phyloP scores from a whole-genome alignment of 2,797 vertebrate species.

The Darevskia nairensis region DNA sequence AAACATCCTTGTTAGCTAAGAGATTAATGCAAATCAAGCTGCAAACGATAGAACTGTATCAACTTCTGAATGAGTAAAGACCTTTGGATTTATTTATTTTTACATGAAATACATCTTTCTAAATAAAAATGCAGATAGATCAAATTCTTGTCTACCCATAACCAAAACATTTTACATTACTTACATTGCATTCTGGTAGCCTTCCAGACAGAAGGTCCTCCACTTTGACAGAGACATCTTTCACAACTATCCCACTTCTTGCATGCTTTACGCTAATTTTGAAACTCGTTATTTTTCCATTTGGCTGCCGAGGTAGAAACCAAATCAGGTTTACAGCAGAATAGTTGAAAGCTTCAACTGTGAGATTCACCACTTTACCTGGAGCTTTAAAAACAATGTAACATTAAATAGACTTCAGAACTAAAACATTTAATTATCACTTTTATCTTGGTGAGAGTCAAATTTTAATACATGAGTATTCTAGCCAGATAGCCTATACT shows the following conservation, averaged over 20 bases:
- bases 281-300: constrained; percentile 96
- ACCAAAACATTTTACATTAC: constrained; percentile 52
- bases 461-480: background rate
- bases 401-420: background rate
- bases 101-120: background rate
- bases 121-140: background rate
- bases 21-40: background rate
- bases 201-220: constrained; percentile 90
- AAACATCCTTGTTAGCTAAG: no score
- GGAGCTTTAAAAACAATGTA: constrained; percentile 83
- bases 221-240: constrained; percentile 88
- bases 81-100: background rate
- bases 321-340: constrained; percentile 91
- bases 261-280: constrained; percentile 92
- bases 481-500: background rate
- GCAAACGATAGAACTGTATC: background rate
- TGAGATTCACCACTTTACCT: constrained; percentile 94
- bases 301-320: constrained; percentile 93
- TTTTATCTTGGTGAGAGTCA: background rate
- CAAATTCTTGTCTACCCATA: constrained; percentile 15
- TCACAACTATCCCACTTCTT: constrained; percentile 86
- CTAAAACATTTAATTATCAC: background rate
- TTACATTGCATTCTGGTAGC: constrained; percentile 94
- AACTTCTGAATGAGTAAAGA: background rate
- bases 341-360: constrained; percentile 89